These are phyloP conservation scores for Calosoma granatense DNA, from an alignment of 1,140 invertebrate species.

Conservation along the genomic window DNA sequence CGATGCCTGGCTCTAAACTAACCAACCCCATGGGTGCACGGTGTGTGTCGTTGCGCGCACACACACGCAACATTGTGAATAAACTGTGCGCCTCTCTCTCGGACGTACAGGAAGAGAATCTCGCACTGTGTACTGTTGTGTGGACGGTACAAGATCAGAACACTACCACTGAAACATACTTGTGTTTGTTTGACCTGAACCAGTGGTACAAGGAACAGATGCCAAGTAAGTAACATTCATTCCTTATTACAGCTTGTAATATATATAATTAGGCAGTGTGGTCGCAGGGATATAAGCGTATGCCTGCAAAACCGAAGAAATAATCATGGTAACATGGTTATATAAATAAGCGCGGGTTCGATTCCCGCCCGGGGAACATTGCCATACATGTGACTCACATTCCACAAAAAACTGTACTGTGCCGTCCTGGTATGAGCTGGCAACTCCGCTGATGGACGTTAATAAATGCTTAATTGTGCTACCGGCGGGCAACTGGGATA, in stretches of 20 bases:
- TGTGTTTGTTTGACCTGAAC: slow-evolving; percentile 80
- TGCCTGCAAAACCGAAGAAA: too few relatives aligned
- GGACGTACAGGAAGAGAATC: slow-evolving; percentile 27
- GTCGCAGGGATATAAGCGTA: too few relatives aligned
- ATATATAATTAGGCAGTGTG: slow-evolving; percentile 18
- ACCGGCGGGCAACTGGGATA: too few relatives aligned
- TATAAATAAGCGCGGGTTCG: too few relatives aligned
- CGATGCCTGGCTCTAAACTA: slow-evolving; percentile 10
- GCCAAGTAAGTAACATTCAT: slow-evolving; percentile 48
- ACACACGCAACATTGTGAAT: slow-evolving; percentile 13
- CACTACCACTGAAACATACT: slow-evolving; percentile 25
- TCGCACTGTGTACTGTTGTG: slow-evolving; percentile 31
- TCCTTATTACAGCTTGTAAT: slow-evolving; percentile 3
- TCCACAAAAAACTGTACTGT: too few relatives aligned
- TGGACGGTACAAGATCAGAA: slow-evolving; percentile 31
- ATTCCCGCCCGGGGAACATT: too few relatives aligned
- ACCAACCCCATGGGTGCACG: slow-evolving; percentile 9
- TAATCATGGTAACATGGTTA: too few relatives aligned
- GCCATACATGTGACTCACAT: too few relatives aligned
- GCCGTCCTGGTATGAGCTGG: too few relatives aligned
- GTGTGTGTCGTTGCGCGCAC: slow-evolving; percentile 15
- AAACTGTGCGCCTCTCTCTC: slow-evolving; percentile 11
- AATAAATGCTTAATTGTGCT: too few relatives aligned
- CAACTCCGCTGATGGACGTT: too few relatives aligned
- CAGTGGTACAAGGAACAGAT: slow-evolving; percentile 94